Evolutionary conservation across 2,888 invertebrate genomes (phyloP), one percentile per base, ranked within the genome.

Genomic region (Torymus tubicola): DNA sequence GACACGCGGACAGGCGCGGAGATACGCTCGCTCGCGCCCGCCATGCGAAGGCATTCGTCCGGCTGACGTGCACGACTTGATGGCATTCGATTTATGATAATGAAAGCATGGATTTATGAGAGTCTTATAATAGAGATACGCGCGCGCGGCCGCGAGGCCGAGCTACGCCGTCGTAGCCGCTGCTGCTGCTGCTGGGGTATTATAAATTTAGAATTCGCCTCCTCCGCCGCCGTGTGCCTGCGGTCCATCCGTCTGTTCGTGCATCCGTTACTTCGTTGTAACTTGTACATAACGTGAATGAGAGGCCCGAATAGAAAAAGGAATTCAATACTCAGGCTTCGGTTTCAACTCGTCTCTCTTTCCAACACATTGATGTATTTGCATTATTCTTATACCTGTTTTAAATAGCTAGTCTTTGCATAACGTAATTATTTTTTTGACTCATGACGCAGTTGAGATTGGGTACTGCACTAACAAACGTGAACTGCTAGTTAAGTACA

Each of bases 61-160:
- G 61, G 84, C 75, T 83, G 85, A 85, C 84, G 83, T 81, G 84
- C 82, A 84, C 84, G 83, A 84, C 83, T 83, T 78, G 85, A 86
- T 86, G 85, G 83, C 84, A 85, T 87, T 87, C 87, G 87, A 88
- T 88, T 88, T 88, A 88, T 87, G 88, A 87, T 88, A 88, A 88
- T 88, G 88, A 88, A 88, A 86, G 86, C 82, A 78, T 50, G 82
- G 85, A 87, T 88, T 88, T 88, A 88, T 84, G 85, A 82, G 77
- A 85, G 86, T 85, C 87, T 87, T 87, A 86, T 87, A 86, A 87
- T 86, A 87, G 86, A 87, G 87, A 87, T 85, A 86, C 85, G 85
- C 83, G 82, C 53, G 14, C 31, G 63, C 14, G 82, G 81, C 55
- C 75, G 83, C 11, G 14, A 61, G 21, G 21, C 11, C 63, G 74